These are phyloP conservation scores for Cephus sareptanus DNA, from an alignment of 2,888 invertebrate species.

Conservation along the genomic window DNA sequence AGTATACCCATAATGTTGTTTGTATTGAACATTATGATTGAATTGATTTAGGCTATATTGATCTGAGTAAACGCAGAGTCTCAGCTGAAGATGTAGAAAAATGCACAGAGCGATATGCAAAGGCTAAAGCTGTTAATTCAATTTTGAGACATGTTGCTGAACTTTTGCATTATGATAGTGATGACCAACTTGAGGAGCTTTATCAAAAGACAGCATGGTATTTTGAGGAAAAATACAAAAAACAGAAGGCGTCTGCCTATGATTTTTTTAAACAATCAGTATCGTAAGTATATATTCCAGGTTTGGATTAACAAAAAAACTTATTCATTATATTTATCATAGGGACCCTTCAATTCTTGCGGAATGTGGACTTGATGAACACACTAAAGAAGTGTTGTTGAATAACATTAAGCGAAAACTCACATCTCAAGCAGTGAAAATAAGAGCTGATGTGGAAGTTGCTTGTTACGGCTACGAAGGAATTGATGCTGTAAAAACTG, in stretches of 20 bases:
- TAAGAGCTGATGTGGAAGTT: conserved; percentile 92
- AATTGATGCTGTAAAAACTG: conserved; percentile 96
- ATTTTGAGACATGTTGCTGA: conserved; percentile 98
- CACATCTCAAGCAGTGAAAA: conserved; percentile 97
- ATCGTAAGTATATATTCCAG: conserved; percentile 73
- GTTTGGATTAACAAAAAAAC: background rate
- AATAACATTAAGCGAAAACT: conserved; percentile 95
- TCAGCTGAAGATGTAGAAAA: conserved; percentile 98
- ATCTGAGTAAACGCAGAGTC: conserved; percentile 98
- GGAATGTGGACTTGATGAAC: conserved; percentile 93
- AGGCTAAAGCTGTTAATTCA: conserved; percentile 98
- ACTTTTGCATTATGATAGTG: conserved; percentile 88
- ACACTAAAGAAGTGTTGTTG: conserved; percentile 90
- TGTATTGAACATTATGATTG: background rate
- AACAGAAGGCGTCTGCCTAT: conserved; percentile 93
- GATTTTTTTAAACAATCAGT: conserved; percentile 99
- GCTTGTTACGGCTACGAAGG: conserved; percentile 98
- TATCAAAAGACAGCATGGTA: conserved; percentile 98
- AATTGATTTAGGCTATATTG: conserved; percentile 87
- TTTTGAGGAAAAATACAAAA: conserved; percentile 97
- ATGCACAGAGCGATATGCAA: conserved; percentile 98
- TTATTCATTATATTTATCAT: conserved; percentile 27
- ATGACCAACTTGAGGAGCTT: conserved; percentile 93
- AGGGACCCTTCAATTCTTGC: conserved; percentile 95
- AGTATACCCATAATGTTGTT: background rate